A percentile compares a stretch with the other conserved stretches of the same genome.
Evolutionary conservation across 2,113 vertebrate genomes (phyloP).

Genomic region (Pelecanus crispus): DNA sequence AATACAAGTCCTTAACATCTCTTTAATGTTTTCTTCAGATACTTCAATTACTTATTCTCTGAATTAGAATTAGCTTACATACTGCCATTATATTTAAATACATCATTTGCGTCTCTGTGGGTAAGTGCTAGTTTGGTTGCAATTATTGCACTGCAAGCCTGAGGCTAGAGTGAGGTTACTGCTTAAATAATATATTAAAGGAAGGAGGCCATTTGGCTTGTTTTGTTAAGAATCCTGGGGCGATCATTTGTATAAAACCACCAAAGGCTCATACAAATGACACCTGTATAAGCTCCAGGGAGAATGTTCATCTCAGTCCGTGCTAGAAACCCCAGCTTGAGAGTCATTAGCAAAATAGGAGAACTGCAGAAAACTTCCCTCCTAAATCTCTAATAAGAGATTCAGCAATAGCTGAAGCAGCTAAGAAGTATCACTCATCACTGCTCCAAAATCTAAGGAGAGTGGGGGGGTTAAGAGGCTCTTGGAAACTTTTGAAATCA

Average conservation of each 20-base stretch:
- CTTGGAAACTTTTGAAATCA: slow-evolving; percentile 51
- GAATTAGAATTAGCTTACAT: background rate
- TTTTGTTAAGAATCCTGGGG: background rate
- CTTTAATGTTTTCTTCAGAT: background rate
- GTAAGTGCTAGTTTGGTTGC: background rate
- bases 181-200: background rate
- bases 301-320: background rate
- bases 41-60: background rate
- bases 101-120: background rate
- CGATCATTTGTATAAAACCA: background rate
- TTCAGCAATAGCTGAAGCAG: slow-evolving; percentile 28
- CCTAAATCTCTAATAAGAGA: background rate
- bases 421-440: slow-evolving; percentile 64
- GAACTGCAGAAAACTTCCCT: background rate
- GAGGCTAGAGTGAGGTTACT: background rate
- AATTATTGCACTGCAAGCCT: background rate
- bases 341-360: background rate
- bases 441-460: slow-evolving; percentile 46
- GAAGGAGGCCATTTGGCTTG: background rate
- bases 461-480: background rate
- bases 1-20: background rate
- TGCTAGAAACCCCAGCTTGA: background rate
- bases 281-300: slow-evolving; percentile 19
- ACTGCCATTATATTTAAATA: background rate
- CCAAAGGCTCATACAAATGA: background rate